phyloP scores from a whole-genome alignment of 2,888 invertebrate genomes.

The Caprella mutica region DNA sequence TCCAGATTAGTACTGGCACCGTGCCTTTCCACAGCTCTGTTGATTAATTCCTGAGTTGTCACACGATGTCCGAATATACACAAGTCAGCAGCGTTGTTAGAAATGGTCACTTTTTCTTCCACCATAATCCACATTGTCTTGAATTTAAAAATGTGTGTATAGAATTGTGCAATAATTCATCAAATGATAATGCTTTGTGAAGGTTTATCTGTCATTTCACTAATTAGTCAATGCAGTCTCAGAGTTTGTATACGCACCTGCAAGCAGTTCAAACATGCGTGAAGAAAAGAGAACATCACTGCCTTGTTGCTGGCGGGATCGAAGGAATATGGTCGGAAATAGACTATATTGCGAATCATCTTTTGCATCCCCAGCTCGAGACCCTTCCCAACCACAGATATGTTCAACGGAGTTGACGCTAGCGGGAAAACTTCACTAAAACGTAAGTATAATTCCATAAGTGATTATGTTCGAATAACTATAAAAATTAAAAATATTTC shows the following conservation, averaged over 20 bases:
- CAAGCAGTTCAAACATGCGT: too few relatives aligned
- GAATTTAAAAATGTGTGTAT: neutral
- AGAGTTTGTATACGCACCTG: too few relatives aligned
- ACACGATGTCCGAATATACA: conserved; percentile 53
- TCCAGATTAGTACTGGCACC: too few relatives aligned
- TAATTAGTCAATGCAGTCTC: too few relatives aligned
- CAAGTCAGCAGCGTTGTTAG: conserved; percentile 49
- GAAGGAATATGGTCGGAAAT: too few relatives aligned
- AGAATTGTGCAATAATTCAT: too few relatives aligned
- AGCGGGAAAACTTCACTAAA: conserved; percentile 54
- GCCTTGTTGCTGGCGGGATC: too few relatives aligned
- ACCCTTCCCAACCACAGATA: conserved; percentile 40
- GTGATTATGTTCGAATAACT: neutral
- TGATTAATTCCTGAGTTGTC: conserved; percentile 45
- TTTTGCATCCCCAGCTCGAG: conserved; percentile 40
- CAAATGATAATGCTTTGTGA: too few relatives aligned
- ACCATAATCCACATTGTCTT: neutral
- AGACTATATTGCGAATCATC: too few relatives aligned
- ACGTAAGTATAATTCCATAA: neutral
- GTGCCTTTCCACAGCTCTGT: conserved; percentile 45
- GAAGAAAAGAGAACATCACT: too few relatives aligned
- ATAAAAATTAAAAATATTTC: neutral
- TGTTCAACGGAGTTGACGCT: conserved; percentile 48
- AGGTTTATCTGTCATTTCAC: too few relatives aligned
- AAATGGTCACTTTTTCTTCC: conserved; percentile 42